phyloP scores from a whole-genome alignment of 2,888 invertebrate species.

The Melanostoma scalare region DNA sequence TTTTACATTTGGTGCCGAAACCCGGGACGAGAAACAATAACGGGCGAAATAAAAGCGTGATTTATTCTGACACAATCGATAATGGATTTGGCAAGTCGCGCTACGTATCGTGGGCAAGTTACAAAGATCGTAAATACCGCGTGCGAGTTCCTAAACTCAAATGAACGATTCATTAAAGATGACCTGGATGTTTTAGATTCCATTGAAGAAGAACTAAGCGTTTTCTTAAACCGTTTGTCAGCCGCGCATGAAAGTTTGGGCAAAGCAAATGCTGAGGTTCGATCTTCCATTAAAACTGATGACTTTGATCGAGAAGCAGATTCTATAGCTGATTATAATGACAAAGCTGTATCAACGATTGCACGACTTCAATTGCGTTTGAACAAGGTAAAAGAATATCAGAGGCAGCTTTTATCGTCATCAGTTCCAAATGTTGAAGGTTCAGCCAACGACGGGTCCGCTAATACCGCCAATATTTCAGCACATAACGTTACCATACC shows the following conservation, averaged over 20 bases:
- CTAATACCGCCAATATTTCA: slow-evolving; percentile 6
- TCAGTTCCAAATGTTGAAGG: background rate
- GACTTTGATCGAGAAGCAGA: slow-evolving; percentile 31
- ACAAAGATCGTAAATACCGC: background rate
- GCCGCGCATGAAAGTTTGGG: slow-evolving; percentile 16
- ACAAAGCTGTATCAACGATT: slow-evolving; percentile 26
- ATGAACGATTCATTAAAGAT: background rate
- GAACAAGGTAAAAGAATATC: slow-evolving; percentile 31
- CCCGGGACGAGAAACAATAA: background rate
- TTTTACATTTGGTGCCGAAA: slow-evolving; percentile 3
- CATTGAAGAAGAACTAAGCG: slow-evolving; percentile 6
- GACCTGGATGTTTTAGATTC: slow-evolving; percentile 11
- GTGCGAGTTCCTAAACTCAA: background rate
- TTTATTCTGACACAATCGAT: background rate
- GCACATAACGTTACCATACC: slow-evolving; percentile 14
- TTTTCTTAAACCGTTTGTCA: background rate
- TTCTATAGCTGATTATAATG: slow-evolving; percentile 28
- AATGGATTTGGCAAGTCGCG: slow-evolving; percentile 8
- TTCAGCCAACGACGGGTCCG: background rate
- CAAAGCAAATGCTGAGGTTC: slow-evolving; percentile 23
- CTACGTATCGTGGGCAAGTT: slow-evolving; percentile 11
- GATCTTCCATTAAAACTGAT: slow-evolving; percentile 25
- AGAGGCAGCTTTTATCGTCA: slow-evolving; percentile 16
- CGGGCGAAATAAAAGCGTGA: background rate
- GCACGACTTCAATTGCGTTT: slow-evolving; percentile 26